Evolutionary conservation across 2,113 vertebrate genomes (phyloP).

Genomic region (Syngnathus floridae): DNA sequence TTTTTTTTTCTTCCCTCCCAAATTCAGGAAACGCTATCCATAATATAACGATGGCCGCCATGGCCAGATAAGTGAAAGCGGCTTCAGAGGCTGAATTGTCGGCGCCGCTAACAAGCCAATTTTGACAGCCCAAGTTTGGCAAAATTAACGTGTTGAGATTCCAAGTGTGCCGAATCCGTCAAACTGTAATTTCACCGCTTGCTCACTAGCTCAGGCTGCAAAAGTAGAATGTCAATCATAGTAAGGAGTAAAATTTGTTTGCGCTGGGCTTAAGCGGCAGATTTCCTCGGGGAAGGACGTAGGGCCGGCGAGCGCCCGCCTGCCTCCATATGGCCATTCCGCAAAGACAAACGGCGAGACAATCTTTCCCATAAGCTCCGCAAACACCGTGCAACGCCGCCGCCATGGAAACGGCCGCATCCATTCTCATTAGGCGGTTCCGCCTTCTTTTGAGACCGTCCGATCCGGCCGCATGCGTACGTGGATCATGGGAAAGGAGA

Average conservation of each 20-base stretch:
- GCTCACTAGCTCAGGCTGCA: neutral
- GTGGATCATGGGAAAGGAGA: neutral
- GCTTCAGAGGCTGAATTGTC: neutral
- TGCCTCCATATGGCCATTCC: neutral
- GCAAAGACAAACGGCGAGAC: neutral
- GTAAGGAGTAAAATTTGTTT: neutral
- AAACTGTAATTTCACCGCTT: neutral
- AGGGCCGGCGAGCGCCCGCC: neutral
- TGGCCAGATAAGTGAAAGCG: too few species aligned
- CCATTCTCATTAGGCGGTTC: neutral
- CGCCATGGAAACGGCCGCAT: slow-evolving; percentile 15
- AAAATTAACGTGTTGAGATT: neutral
- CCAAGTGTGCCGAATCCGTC: neutral
- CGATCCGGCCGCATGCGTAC: neutral
- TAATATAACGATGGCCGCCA: too few species aligned
- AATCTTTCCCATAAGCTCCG: slow-evolving; percentile 47
- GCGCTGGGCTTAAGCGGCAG: neutral
- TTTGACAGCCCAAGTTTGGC: neutral
- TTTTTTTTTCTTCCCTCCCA: too few species aligned
- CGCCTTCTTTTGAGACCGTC: neutral
- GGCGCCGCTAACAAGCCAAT: neutral
- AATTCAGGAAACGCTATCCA: too few species aligned
- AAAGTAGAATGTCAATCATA: neutral
- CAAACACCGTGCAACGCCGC: slow-evolving; percentile 48
- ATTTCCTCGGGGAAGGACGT: neutral